Evolutionary conservation across 2,113 vertebrate species (phyloP).

Genomic region (Nerophis ophidion): DNA sequence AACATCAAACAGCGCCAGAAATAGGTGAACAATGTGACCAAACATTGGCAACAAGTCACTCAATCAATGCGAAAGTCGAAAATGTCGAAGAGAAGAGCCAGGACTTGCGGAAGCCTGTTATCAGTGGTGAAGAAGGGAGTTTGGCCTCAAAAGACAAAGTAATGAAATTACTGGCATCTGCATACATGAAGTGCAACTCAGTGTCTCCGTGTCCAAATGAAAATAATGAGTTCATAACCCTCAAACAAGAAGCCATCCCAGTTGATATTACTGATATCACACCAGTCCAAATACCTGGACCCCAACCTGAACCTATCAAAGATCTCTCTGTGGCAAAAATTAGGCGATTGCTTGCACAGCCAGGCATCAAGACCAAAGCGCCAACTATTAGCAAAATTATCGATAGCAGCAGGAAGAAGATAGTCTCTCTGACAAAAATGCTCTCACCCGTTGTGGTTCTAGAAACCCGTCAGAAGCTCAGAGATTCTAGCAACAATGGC

Average conservation of each 20-base stretch:
- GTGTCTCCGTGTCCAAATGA: slow-evolving; percentile 12
- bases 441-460: slow-evolving; percentile 75
- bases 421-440: slow-evolving; percentile 64
- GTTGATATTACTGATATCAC: slow-evolving; percentile 56
- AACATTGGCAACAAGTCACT: slow-evolving; percentile 8
- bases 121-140: slow-evolving; percentile 8
- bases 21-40: slow-evolving; percentile 24
- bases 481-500: slow-evolving; percentile 42
- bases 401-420: slow-evolving; percentile 52
- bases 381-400: slow-evolving; percentile 51
- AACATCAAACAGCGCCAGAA: slow-evolving; percentile 4
- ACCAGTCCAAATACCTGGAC: slow-evolving; percentile 9
- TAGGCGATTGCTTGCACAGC: slow-evolving; percentile 49
- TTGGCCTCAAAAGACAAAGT: slow-evolving; percentile 42
- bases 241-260: slow-evolving; percentile 56
- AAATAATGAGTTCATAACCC: slow-evolving; percentile 19
- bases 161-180: slow-evolving; percentile 69
- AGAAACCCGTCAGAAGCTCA: slow-evolving; percentile 71
- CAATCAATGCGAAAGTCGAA: not conserved
- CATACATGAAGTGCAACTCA: slow-evolving; percentile 55
- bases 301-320: slow-evolving; percentile 4
- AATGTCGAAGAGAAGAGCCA: slow-evolving; percentile 6
- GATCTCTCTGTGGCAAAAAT: slow-evolving; percentile 51
- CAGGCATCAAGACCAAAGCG: slow-evolving; percentile 50
- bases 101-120: slow-evolving; percentile 14